Base-by-base conservation (phyloP, 2,888 invertebrate species). In the Papilio demoleus region DNA sequence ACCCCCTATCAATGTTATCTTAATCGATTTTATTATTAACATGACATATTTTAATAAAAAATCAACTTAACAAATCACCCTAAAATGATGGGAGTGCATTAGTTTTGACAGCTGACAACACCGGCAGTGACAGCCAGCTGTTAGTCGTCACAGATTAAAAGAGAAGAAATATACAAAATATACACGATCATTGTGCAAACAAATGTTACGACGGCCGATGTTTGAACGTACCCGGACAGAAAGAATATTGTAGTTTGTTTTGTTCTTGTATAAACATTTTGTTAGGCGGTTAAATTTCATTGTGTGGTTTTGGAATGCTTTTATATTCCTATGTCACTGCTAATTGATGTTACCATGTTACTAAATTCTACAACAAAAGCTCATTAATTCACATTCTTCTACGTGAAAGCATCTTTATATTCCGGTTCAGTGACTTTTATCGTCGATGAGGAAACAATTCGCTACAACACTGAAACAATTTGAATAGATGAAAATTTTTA, bases 171-270 rank as follows among this genome's bases (percentile, higher is more conserved):
- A 76, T 70, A 80, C 82, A 63, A 76, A 74, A 77, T 76, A 78
- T 72, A 85, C 81, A 81, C 79, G 79, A 82, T 82, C 81, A 79
- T 80, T 85, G 81, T 79, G 82, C 85, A 88, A 87, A 88, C 87
- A 86, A 84, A 83, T 82, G 80, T 81, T 80, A 75, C 78, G 76
- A 78, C 76, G 79, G 75, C 68, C 75, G 71, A 72, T 80, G 81
- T 81, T 82, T 81, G 72, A 78, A 76, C 79, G 76, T 78, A 76
- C 79, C 79, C 76, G 76, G 76, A 71, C 70, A 71, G 71, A 73
- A 73, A 75, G 76, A 78, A 77, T 76, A 77, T 79, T 80, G 78
- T 77, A 81, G 81, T 84, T 85, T 83, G 81, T 77, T 79, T 79
- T 80, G 75, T 59, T 77, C 79, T 81, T 81, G 78, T 79, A 79